Evolutionary conservation across 2,113 vertebrate genomes (phyloP).

Genomic region (Ondatra zibethicus): DNA sequence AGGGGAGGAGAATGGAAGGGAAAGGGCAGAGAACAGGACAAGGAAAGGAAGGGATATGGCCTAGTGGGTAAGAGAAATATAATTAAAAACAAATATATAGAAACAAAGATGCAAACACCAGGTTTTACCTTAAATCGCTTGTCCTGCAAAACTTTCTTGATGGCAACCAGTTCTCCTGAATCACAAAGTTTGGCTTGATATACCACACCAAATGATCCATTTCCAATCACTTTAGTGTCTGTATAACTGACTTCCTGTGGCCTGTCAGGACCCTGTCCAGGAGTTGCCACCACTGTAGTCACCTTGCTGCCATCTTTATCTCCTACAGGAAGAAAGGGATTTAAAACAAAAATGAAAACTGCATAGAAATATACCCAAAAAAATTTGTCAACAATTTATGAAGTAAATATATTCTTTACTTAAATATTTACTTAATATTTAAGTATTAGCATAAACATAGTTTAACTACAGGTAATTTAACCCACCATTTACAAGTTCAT

Average conservation of each 20-base stretch:
- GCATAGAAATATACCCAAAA: not conserved
- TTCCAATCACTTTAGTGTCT: conserved; percentile 99
- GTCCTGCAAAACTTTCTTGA: conserved; percentile 99
- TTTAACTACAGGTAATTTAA: conserved; percentile 57
- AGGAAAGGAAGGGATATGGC: not conserved
- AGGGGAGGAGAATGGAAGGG: not conserved
- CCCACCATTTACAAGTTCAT: conserved; percentile 3
- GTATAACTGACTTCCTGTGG: conserved; percentile 99
- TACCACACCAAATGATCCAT: conserved; percentile 98
- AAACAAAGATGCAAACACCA: conserved; percentile 36
- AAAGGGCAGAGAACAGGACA: not conserved
- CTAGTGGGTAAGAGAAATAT: not conserved
- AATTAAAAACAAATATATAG: not conserved
- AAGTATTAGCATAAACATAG: conserved; percentile 33
- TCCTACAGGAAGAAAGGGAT: conserved; percentile 85
- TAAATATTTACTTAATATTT: conserved; percentile 30
- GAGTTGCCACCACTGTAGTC: conserved; percentile 98
- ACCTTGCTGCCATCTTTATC: conserved; percentile 99
- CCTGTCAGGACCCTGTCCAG: conserved; percentile 97
- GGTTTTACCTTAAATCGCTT: conserved; percentile 98
- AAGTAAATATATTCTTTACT: conserved; percentile 21
- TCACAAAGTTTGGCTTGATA: conserved; percentile 99
- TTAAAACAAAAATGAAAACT: conserved; percentile 19
- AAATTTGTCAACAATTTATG: not conserved
- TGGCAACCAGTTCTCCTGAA: conserved; percentile 98